Base-by-base conservation (phyloP, 2,888 invertebrate genomes). In the Leptothorax acervorum region DNA sequence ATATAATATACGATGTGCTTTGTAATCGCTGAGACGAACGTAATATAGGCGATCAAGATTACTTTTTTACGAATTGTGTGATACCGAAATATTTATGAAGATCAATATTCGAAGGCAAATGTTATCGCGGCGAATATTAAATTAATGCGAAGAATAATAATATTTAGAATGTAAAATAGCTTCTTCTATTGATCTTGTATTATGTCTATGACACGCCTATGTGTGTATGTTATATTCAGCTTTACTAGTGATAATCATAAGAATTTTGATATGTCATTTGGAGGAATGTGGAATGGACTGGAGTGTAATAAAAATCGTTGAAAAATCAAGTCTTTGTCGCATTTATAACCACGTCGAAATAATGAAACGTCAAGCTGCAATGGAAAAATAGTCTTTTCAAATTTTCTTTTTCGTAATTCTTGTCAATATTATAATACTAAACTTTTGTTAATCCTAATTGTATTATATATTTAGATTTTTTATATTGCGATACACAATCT, bases 351-450 rank as follows among this genome's bases (percentile, higher is more conserved):
- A 45, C 12, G 23, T 23, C 23, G 15, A 15, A 45, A 45, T 45
- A 62, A 35, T 62, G 1, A 42, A 45, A 28, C 9, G 45, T 23
- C 39, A 84, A 83, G 86, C 91, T 91, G 83, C 23, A 76, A 86
- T 18, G 2, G 15, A 55, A 62, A 48, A 55, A 11, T 23, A 23
- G 3, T 39, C 3, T 23, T 31, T 65, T 39, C 6, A 1, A 66
- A 12, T 39, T 39, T 3, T 23, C 9, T 66, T 65, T 42, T 42
- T 15, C 15, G 23, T 66, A 66, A 66, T 23, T 66, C 3, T 23
- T 42, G 1, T 39, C 6, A 65, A 62, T 62, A 65, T 65, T 65
- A 6, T 12, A 63, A 2, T 45, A 6, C 6, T 35, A 35, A 35
- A 35, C 6, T 35, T 35, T 35, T 35, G 0, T 5, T 35, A 35